A percentile compares a stretch with the other conserved stretches of the same genome.
Evolutionary conservation across 2,797 vertebrate genomes (phyloP).

Genomic region (Coregonus ussuriensis): DNA sequence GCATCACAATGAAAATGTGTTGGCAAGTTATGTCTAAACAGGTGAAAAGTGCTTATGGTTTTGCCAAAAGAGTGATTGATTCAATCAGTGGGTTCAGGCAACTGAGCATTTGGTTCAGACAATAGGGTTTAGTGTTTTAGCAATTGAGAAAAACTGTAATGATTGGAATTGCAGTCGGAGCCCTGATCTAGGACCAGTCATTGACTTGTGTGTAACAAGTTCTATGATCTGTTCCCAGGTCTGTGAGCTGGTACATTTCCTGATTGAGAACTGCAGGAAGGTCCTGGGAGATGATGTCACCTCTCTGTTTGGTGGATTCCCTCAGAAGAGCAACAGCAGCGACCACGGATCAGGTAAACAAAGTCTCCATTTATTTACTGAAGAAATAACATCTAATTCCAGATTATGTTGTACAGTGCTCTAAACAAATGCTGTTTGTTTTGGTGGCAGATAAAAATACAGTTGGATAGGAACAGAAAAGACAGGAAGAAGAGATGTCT

Average conservation of each 20-base stretch:
- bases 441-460: background rate
- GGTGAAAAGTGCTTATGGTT: no score
- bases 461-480: background rate
- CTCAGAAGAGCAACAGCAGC: constrained; percentile 79
- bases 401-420: background rate
- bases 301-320: constrained; percentile 80
- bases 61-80: no score
- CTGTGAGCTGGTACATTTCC: constrained; percentile 85
- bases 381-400: background rate
- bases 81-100: no score
- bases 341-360: constrained; percentile 86
- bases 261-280: constrained; percentile 87
- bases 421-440: background rate
- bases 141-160: no score
- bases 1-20: no score
- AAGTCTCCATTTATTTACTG: background rate
- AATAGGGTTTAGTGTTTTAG: no score
- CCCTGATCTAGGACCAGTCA: background rate
- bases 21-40: no score
- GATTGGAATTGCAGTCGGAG: no score
- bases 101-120: no score
- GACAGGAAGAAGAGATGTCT: background rate
- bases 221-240: constrained; percentile 70
- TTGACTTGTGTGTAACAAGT: background rate
- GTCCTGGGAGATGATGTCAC: constrained; percentile 87